Percentiles rank a stretch among this genome's conserved stretches.
Evolutionary conservation across 1,140 invertebrate genomes (phyloP).

Genomic region (Philotrypesis tridentata): DNA sequence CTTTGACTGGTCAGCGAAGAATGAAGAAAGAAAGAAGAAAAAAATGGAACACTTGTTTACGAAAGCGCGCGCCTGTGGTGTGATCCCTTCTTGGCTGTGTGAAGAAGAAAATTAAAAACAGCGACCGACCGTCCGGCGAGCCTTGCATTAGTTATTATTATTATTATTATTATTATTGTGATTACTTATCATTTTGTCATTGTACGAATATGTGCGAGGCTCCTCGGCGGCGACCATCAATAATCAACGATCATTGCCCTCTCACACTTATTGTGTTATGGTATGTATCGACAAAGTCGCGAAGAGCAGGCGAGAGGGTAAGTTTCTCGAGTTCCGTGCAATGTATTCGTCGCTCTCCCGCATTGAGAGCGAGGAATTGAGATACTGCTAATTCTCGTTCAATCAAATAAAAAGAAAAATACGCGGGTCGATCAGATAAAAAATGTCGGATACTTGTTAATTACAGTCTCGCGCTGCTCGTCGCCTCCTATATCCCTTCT

Average conservation of each 20-base stretch:
- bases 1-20: conserved; percentile 67
- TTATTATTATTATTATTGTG: background rate
- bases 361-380: background rate
- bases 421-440: background rate
- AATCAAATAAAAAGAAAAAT: background rate
- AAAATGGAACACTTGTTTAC: conserved; percentile 71
- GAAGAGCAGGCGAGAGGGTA: conserved; percentile 35
- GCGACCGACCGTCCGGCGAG: conserved; percentile 33
- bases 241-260: no score
- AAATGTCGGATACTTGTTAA: background rate
- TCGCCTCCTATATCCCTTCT: conserved; percentile 18
- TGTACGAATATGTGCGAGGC: conserved; percentile 22
- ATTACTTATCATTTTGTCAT: conserved; percentile 3
- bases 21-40: conserved; percentile 49
- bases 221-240: conserved; percentile 30
- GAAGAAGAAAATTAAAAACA: conserved; percentile 40
- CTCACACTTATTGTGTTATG: conserved; percentile 10
- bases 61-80: conserved; percentile 54
- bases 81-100: conserved; percentile 26
- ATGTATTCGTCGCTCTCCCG: conserved; percentile 4
- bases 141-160: conserved; percentile 13
- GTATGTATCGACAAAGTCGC: conserved; percentile 34
- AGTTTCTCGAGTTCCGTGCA: background rate
- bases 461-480: conserved; percentile 36
- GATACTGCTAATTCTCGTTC: background rate